These are phyloP conservation scores for Aricia agestis DNA, from an alignment of 1,140 invertebrate genomes.

Conservation along the genomic window DNA sequence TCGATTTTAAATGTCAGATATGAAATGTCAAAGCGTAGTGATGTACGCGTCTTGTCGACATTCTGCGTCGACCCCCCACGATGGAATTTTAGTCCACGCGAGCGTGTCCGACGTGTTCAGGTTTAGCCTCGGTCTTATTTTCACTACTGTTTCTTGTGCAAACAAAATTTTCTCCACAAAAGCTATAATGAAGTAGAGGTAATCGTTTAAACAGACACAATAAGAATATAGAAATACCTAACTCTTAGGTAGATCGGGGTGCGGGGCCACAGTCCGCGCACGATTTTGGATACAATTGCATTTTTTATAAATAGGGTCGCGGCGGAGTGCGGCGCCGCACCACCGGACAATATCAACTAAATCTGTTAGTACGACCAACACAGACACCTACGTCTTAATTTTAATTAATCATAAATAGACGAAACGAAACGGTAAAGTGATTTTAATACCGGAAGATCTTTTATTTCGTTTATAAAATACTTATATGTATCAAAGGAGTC, in stretches of 20 bases:
- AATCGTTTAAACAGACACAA: constrained; percentile 72
- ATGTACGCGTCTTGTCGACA: not conserved
- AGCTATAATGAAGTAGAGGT: constrained; percentile 71
- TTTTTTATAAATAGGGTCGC: constrained; percentile 24
- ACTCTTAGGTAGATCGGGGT: constrained; percentile 44
- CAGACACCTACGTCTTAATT: constrained; percentile 69
- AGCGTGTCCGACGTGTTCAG: constrained; percentile 33
- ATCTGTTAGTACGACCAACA: constrained; percentile 69
- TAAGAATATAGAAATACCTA: constrained; percentile 72
- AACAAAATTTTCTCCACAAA: constrained; percentile 67
- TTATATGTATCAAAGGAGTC: constrained; percentile 72
- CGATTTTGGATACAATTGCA: constrained; percentile 19
- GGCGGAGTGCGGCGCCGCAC: constrained; percentile 23
- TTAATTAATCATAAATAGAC: constrained; percentile 66
- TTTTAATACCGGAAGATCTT: constrained; percentile 68
- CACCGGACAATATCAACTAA: constrained; percentile 63
- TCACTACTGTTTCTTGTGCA: constrained; percentile 72
- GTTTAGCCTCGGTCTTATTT: constrained; percentile 58
- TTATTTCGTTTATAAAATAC: constrained; percentile 69
- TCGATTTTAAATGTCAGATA: not conserved
- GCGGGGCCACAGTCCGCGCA: constrained; percentile 21
- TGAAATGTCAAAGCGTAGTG: not conserved
- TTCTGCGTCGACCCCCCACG: not conserved
- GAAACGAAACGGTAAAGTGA: constrained; percentile 66
- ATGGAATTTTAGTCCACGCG: too few relatives aligned